Evolutionary conservation across 2,888 invertebrate species (phyloP), one percentile per base, ranked within the genome.

Genomic region (Aphidius colemani): DNA sequence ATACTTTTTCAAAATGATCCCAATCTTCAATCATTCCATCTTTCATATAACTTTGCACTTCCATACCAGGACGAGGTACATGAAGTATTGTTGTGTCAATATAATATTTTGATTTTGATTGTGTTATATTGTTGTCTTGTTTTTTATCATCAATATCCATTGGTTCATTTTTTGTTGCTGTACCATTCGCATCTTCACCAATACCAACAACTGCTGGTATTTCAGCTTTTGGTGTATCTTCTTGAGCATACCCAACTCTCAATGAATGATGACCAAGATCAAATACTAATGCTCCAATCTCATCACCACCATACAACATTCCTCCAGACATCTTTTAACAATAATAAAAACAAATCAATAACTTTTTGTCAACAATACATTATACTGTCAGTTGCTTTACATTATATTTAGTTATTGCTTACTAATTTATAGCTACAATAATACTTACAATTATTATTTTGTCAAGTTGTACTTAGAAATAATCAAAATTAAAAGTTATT

Each of bases 11-110:
- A 84, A 99, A 99, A 66, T 97, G 85, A 78, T 98, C 98, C 98
- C 98, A 99, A 82, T 99, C 97, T 75, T 99, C 98, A 53, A 99
- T 92, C 91, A 98, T 96, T 55, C 98, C 97, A 73, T 98, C 98
- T 81, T 98, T 98, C 90, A 99, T 94, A 80, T 95, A 98, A 6
- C 91, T 93, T 61, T 88, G 88, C 45, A 95, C 88, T 81, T 98
- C 98, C 92, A 95, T 92, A 68, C 90, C 89, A 1, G 67, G 67
- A 0, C 96, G 87, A 0, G 98, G 95, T 0, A 96, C 94, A 78
- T 95, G 94, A 7, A 99, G 86, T 77, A 92, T 93, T 3, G 94
- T 95, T 7, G 97, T 96, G 74, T 98, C 99, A 44, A 99, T 94
- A 82, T 92, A 96, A 78, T 93, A 91, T 67, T 94, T 92, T 67